These are phyloP conservation scores for Drosophila bocqueti DNA, from an alignment of 1,140 invertebrate species.

Conservation along the genomic window DNA sequence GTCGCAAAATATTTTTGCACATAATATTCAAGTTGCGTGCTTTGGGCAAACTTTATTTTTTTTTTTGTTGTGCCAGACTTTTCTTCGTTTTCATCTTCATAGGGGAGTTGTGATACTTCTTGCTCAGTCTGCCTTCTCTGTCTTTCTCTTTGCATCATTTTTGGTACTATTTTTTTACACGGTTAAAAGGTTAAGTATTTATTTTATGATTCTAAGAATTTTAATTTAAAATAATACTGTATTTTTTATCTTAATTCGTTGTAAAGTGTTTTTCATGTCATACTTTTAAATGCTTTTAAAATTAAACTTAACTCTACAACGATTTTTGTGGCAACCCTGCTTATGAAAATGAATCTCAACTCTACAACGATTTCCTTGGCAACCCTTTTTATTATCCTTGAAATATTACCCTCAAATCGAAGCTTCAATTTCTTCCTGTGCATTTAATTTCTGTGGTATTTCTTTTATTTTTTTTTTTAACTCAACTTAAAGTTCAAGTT, in stretches of 20 bases:
- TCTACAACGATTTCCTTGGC: no score
- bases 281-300: background rate
- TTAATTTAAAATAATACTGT: no score
- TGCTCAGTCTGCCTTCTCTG: background rate
- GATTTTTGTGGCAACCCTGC: background rate
- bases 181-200: background rate
- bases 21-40: conserved; percentile 71
- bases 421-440: background rate
- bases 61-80: background rate
- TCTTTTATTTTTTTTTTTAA: conserved; percentile 6
- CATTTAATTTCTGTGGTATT: conserved; percentile 6
- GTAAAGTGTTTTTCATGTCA: background rate
- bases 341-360: background rate
- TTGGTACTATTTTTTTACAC: background rate
- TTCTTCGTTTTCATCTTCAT: conserved; percentile 7
- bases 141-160: background rate
- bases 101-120: background rate
- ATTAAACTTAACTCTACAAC: background rate
- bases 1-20: conserved; percentile 70
- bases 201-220: background rate
- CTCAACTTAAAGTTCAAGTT: conserved; percentile 42
- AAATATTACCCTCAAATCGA: background rate
- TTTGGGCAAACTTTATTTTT: conserved; percentile 38
- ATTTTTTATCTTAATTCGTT: background rate
- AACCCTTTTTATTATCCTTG: background rate